Conservation (phyloP, 2,113 vertebrate genomes). For the Asarcornis scutulata region DNA sequence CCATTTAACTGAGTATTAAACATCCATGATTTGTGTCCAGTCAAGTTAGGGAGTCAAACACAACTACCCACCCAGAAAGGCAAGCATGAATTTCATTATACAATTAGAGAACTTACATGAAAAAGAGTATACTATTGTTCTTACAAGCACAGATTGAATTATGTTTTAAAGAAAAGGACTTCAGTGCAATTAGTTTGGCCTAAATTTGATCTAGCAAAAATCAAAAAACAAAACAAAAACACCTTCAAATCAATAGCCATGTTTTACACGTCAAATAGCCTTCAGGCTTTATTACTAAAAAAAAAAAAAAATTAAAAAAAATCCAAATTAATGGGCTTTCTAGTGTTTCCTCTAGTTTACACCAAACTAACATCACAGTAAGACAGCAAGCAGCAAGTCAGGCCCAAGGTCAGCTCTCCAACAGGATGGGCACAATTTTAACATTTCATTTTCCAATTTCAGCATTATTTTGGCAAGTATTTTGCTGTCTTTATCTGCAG, state of each 20-base stretch:
- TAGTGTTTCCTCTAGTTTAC: background rate
- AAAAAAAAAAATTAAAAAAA: background rate
- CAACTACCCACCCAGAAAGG: background rate
- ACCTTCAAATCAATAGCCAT: background rate
- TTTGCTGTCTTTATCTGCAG: background rate
- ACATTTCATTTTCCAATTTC: background rate
- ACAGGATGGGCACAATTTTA: background rate
- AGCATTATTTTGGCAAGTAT: background rate
- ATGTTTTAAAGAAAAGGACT: background rate
- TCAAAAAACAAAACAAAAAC: background rate
- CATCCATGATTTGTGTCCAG: background rate
- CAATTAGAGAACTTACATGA: background rate
- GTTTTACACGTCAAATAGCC: background rate
- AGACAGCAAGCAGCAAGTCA: background rate
- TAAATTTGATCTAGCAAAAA: background rate
- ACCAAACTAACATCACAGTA: rapidly evolving
- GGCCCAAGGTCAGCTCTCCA: background rate
- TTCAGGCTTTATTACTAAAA: background rate
- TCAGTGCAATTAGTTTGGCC: background rate
- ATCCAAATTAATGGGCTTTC: background rate
- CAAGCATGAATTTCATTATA: too few species aligned
- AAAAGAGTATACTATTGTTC: background rate
- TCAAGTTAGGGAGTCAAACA: background rate
- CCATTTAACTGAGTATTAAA: background rate
- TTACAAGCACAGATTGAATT: background rate